These are phyloP conservation scores for Tortrix viridana DNA, from an alignment of 2,888 invertebrate species.

Conservation along the genomic window DNA sequence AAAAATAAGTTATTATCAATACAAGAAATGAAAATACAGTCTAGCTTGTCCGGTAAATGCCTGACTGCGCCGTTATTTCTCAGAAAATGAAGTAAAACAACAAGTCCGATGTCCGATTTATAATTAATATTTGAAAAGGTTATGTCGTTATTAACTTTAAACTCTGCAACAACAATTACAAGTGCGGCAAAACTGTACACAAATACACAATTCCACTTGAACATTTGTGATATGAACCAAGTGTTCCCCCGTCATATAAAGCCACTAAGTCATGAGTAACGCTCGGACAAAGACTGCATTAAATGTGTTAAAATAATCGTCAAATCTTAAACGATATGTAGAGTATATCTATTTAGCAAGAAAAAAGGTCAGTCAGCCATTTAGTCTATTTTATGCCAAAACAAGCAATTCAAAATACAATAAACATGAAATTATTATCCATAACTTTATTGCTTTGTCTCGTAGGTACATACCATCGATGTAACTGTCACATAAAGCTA, in stretches of 20 bases:
- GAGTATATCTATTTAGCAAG: background rate
- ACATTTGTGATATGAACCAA: no score
- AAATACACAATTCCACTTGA: no score
- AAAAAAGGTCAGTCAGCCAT: background rate
- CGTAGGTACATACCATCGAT: background rate
- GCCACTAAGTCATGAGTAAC: no score
- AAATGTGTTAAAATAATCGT: background rate
- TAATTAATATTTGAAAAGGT: no score
- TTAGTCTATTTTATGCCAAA: background rate
- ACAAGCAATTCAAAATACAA: conserved; percentile 7
- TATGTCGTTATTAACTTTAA: no score
- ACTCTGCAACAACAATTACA: no score
- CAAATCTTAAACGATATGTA: no score
- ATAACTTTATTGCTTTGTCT: conserved; percentile 20
- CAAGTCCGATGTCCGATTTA: background rate
- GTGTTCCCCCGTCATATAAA: no score
- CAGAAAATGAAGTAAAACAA: background rate
- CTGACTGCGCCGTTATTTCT: background rate
- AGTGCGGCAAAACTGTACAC: no score
- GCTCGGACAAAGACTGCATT: no score
- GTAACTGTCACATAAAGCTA: background rate
- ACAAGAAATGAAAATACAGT: background rate
- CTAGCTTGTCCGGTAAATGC: background rate
- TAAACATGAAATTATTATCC: conserved; percentile 3
- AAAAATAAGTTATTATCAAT: background rate